Conservation (phyloP, 1,140 invertebrate genomes). For the Magallana ariakensis region DNA sequence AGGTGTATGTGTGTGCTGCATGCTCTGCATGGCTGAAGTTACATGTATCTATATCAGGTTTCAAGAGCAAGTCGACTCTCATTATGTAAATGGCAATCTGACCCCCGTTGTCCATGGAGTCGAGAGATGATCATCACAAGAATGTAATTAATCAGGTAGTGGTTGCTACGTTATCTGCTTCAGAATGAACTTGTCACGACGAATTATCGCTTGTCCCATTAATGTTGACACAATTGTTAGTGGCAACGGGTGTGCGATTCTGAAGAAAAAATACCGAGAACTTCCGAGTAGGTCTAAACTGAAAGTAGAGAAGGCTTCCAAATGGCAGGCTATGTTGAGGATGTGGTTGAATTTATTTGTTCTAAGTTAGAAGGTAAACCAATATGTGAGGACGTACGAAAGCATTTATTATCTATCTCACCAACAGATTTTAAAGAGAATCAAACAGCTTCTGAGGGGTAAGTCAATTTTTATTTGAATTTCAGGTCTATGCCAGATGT, state of each 20-base stretch:
- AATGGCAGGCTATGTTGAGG: neutral
- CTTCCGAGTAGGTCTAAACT: neutral
- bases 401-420: constrained; percentile 1
- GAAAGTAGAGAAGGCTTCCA: neutral
- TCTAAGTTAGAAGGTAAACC: constrained; percentile 14
- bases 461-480: constrained; percentile 19
- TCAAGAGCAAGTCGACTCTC: too few relatives aligned
- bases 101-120: too few relatives aligned
- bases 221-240: neutral
- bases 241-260: neutral
- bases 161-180: neutral
- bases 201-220: neutral
- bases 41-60: too few relatives aligned
- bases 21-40: too few relatives aligned
- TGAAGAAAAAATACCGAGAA: neutral
- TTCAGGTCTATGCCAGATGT: neutral
- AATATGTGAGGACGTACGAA: neutral
- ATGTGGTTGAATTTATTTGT: neutral
- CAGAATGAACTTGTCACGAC: neutral
- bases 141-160: neutral
- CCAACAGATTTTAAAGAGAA: neutral
- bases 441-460: constrained; percentile 26
- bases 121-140: neutral
- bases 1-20: too few relatives aligned
- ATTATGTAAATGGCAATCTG: too few relatives aligned